Percentiles rank a stretch among this genome's conserved stretches.
Conservation (phyloP, 2,797 vertebrate species). For the Microhierax caerulescens region DNA sequence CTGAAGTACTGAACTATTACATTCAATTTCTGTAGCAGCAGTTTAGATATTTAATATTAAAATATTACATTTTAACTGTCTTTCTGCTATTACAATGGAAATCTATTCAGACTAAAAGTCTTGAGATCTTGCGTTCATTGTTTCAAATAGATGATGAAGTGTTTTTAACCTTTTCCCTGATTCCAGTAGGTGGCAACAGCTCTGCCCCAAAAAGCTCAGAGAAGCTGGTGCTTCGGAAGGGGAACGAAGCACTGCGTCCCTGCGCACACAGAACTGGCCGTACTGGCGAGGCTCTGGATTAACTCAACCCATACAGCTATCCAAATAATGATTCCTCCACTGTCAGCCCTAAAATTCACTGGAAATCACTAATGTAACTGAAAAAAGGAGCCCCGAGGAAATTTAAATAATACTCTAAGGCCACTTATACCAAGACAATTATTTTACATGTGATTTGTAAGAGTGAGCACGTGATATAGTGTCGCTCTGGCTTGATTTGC, state of each 20-base stretch:
- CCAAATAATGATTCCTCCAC: not conserved
- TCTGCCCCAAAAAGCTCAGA: conserved; percentile 3
- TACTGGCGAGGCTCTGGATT: not conserved
- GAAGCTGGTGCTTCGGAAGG: not conserved
- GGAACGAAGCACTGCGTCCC: not conserved
- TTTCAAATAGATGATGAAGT: not conserved
- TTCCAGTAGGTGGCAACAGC: conserved; percentile 56
- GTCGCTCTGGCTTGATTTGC: not conserved
- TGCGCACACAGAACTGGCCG: not conserved
- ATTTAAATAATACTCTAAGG: not conserved
- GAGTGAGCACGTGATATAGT: not conserved
- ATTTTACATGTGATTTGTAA: conserved; percentile 11
- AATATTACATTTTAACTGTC: not conserved
- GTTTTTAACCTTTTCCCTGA: not conserved
- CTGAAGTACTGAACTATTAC: not conserved
- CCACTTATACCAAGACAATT: not conserved
- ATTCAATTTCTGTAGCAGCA: not conserved
- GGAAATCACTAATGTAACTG: not conserved
- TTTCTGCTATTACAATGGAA: not conserved
- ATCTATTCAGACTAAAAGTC: not conserved
- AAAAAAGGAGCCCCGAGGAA: not conserved
- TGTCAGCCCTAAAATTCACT: not conserved
- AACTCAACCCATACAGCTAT: not conserved
- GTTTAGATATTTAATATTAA: not conserved
- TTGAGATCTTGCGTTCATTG: not conserved